Base-by-base conservation (phyloP, 2,888 invertebrate species). In the Poecilus cupreus region DNA sequence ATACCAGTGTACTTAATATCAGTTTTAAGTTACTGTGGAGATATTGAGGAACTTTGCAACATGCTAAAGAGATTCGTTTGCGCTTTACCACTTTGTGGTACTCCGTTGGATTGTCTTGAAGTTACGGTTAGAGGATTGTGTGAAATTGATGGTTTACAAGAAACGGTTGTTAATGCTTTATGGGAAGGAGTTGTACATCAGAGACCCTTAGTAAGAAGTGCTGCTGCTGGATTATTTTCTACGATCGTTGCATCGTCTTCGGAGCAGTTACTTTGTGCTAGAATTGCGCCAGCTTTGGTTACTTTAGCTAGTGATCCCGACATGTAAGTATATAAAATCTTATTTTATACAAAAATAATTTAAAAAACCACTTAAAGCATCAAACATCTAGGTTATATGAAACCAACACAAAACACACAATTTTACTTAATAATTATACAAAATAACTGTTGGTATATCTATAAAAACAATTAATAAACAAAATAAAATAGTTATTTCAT, bases 141-240 rank as follows among this genome's bases (percentile, higher is more conserved):
- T 83, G 86, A 87, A 72, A 84, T 84, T 24, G 81, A 84, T 26
- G 85, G 85, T 43, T 87, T 92, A 83, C 92, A 92, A 84, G 93
- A 93, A 81, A 85, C 91, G 16, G 89, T 94, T 20, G 88, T 94
- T 77, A 88, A 89, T 68, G 91, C 92, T 78, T 88, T 94, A 49
- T 94, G 93, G 93, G 92, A 91, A 87, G 93, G 93, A 79, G 93
- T 94, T 5, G 93, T 94, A 0, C 93, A 94, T 87, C 91, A 92
- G 76, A 91, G 92, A 82, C 90, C 92, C 18, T 88, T 90, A 74
- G 93, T 94, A 18, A 89, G 93, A 84, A 89, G 91, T 8, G 90
- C 92, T n/a, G 90, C 93, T 0, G 93, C 93, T 8, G 88, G 90
- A 49, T 87, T 94, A 76, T 92, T 94, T 87, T 91, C 91, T 82